Percentiles rank a stretch among this genome's conserved stretches.
These are phyloP conservation scores for Zeus faber DNA, from an alignment of 2,113 vertebrate genomes.

Conservation along the genomic window DNA sequence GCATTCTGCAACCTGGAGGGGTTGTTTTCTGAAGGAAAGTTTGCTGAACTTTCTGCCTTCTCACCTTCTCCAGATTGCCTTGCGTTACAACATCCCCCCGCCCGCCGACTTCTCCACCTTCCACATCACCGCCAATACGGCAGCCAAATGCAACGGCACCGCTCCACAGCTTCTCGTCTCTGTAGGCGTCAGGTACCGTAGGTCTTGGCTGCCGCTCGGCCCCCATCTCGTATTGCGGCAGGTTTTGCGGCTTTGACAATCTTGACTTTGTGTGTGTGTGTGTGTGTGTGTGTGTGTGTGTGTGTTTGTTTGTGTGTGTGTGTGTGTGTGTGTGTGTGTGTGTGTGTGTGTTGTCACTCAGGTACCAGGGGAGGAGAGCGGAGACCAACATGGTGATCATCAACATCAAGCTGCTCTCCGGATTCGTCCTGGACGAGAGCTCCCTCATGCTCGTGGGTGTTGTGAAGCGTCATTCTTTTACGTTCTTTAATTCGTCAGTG, in stretches of 20 bases:
- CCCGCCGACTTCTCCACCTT: conserved; percentile 60
- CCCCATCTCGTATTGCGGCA: no score
- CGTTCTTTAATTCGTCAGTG: no score
- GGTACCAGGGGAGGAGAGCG: conserved; percentile 66
- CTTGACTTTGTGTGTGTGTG: no score
- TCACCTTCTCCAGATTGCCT: conserved; percentile 56
- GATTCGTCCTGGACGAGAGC: conserved; percentile 60
- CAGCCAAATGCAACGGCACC: conserved; percentile 41
- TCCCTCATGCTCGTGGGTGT: conserved; percentile 68
- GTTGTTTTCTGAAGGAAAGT: neutral
- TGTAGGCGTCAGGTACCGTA: conserved; percentile 55
- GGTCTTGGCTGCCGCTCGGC: no score
- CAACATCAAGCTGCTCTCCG: conserved; percentile 77
- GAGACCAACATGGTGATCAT: conserved; percentile 83
- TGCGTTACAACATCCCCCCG: conserved; percentile 73
- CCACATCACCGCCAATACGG: conserved; percentile 35
- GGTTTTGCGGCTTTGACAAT: no score
- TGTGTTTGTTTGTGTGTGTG: no score
- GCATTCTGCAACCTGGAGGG: no score
- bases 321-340: no score
- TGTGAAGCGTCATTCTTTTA: no score
- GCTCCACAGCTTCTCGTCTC: conserved; percentile 41
- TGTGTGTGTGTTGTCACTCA: conserved; percentile 21
- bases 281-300: no score
- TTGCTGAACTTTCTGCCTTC: no score